Percentiles rank a stretch among this genome's conserved stretches.
phyloP scores from a whole-genome alignment of 2,888 invertebrate genomes.

The Dasypogon diadema region DNA sequence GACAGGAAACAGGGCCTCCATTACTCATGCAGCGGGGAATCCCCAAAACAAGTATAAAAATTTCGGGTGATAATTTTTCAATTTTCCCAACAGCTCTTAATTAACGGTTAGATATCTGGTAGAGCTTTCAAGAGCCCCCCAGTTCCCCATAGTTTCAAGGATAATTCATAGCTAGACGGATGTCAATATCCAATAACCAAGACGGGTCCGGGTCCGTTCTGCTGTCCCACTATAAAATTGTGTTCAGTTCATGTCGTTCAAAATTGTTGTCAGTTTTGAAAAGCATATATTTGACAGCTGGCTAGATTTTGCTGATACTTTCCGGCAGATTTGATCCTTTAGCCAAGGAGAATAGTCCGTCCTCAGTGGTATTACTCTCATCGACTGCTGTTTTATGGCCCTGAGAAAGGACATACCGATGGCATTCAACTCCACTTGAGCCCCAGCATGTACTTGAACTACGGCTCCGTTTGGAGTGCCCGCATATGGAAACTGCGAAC shows the following conservation, averaged over 20 bases:
- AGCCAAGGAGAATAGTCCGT: background rate
- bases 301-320: conserved; percentile 43
- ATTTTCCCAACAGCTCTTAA: conserved; percentile 1
- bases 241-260: background rate
- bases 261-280: conserved; percentile 1
- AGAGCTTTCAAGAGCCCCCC: background rate
- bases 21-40: too few species aligned
- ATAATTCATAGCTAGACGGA: background rate
- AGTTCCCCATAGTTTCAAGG: background rate
- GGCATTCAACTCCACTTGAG: background rate
- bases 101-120: background rate
- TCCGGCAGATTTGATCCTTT: conserved; percentile 14
- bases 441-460: background rate
- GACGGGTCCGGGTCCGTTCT: background rate
- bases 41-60: background rate
- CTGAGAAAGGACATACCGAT: background rate
- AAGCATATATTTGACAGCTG: conserved; percentile 34
- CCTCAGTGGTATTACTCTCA: conserved; percentile 4
- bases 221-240: background rate
- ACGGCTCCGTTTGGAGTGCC: background rate
- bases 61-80: background rate
- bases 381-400: background rate
- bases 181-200: conserved; percentile 10
- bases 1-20: background rate
- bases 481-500: conserved; percentile 6